Conservation (phyloP, 2,113 vertebrate genomes). For the Hipposideros armiger region DNA sequence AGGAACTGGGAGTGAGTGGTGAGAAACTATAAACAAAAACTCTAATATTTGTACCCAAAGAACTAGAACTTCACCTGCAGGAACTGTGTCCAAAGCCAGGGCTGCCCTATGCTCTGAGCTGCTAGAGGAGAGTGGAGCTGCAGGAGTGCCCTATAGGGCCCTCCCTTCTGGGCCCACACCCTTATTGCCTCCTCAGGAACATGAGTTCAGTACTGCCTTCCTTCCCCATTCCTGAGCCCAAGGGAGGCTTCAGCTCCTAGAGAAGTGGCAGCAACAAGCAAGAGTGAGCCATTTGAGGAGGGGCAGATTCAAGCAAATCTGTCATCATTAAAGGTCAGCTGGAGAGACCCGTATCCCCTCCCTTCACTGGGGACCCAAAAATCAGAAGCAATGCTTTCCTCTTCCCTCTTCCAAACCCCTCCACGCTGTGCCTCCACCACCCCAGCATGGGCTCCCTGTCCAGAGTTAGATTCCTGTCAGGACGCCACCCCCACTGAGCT, state of each 20-base stretch:
- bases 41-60: slow-evolving; percentile 59
- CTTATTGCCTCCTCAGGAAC: not conserved
- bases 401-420: not conserved
- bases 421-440: not conserved
- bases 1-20: not conserved
- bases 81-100: not conserved
- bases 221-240: not conserved
- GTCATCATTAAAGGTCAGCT: not conserved
- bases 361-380: slow-evolving; percentile 44
- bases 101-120: not conserved
- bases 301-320: not conserved
- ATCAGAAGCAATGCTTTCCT: not conserved
- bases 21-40: slow-evolving; percentile 42
- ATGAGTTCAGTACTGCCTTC: slow-evolving; percentile 14
- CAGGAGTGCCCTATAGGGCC: not conserved
- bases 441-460: not conserved
- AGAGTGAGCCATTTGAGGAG: not conserved
- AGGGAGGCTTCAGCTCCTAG: not conserved
- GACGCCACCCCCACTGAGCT: not conserved
- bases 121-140: not conserved
- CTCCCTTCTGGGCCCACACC: not conserved
- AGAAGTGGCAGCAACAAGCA: not conserved
- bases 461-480: not conserved
- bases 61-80: not conserved
- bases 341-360: not conserved